phyloP scores from a whole-genome alignment of 2,888 invertebrate species.

The Drosophila borealis region DNA sequence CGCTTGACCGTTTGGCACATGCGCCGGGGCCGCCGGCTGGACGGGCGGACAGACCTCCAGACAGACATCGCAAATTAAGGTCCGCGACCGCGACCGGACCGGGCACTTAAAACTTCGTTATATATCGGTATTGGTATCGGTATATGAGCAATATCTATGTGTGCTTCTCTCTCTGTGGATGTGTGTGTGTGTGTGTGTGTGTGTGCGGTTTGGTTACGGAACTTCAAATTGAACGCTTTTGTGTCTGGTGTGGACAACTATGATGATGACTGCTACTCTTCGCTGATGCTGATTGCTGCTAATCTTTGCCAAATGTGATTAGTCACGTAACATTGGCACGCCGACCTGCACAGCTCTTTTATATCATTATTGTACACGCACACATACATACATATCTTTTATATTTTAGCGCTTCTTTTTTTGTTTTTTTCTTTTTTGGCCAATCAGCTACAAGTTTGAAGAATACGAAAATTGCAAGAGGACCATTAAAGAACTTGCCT shows the following conservation, averaged over 20 bases:
- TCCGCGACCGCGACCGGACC: slow-evolving; percentile 69
- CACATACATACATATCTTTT: not conserved
- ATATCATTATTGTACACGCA: slow-evolving; percentile 9
- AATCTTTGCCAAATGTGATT: slow-evolving; percentile 80
- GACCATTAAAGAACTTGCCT: slow-evolving; percentile 44
- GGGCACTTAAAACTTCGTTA: slow-evolving; percentile 64
- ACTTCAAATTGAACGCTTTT: slow-evolving; percentile 70
- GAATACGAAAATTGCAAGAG: slow-evolving; percentile 19
- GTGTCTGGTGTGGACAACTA: slow-evolving; percentile 77
- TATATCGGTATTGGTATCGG: slow-evolving; percentile 52
- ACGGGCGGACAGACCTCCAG: slow-evolving; percentile 51
- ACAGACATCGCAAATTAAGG: slow-evolving; percentile 77
- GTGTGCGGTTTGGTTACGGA: slow-evolving; percentile 71
- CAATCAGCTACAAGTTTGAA: slow-evolving; percentile 4
- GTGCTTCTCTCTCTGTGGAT: not conserved
- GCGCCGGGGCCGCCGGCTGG: slow-evolving; percentile 59
- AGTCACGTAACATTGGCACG: slow-evolving; percentile 78
- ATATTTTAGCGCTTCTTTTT: slow-evolving; percentile 23
- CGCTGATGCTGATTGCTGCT: slow-evolving; percentile 72
- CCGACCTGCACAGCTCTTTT: slow-evolving; percentile 49
- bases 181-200: slow-evolving; percentile 17
- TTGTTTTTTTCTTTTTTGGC: slow-evolving; percentile 7
- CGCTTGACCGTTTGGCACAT: slow-evolving; percentile 80
- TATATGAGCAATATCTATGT: slow-evolving; percentile 17
- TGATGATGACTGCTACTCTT: slow-evolving; percentile 71